Evolutionary conservation across 1,140 invertebrate species (phyloP), one percentile per base, ranked within the genome.

Genomic region (Odontomachus brunneus): DNA sequence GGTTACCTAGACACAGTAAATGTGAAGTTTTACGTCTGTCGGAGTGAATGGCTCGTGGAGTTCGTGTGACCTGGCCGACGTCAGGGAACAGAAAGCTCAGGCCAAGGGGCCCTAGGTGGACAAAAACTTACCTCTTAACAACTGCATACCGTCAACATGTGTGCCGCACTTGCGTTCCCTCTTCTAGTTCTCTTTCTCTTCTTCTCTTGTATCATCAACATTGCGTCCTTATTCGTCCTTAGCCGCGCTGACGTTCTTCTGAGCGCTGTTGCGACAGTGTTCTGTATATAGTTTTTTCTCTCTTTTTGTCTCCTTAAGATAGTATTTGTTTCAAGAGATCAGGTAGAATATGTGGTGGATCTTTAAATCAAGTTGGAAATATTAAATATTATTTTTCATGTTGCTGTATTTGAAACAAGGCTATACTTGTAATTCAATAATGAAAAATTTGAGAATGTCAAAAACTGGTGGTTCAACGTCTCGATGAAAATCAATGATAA

Each of bases 121-220:
- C 92, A 94, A 94, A 94, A 94, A 94, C 91, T 91, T 93, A 93
- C 92, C 93, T 94, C 93, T 93, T 91, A 93, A 93, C 93, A 94
- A 94, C 91, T 94, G 93, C 91, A 90, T 93, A 83, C 92, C 93
- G 38, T 7, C 38, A 44, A 44, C 38, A 94, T 94, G 92, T 94
- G 93, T 92, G 91, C 91, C 87, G 93, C 93, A 94, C 93, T 94
- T 94, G 93, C 86, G 78, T 80, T 89, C 90, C 73, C 75, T 80
- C 84, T 72, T 88, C 80, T 84, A 80, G 60, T 88, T 84, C 85
- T 89, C 83, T 84, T 73, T 88, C 73, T 84, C 57, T 69, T 78
- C 83, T 84, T 48, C 82, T 48, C 84, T 66, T 15, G n/a, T 51
- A 5, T 19, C 29, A 78, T 69, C 24, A 38, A 66, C 44, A 26